Base-by-base conservation (phyloP, 1,140 invertebrate genomes). In the Oreohelix idahoensis region DNA sequence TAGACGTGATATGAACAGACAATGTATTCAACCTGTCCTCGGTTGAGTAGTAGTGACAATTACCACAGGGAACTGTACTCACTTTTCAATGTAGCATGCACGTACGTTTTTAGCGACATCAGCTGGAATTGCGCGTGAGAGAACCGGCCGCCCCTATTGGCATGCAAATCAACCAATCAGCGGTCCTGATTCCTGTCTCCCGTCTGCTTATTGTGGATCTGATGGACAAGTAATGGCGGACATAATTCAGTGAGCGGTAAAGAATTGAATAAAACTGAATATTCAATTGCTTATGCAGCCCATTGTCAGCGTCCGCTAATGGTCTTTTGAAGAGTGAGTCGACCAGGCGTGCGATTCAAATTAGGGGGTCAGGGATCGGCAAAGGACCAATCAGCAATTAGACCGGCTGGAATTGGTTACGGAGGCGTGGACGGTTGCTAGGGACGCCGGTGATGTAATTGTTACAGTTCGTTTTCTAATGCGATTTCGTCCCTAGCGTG, bases 381-480 rank as follows among this genome's bases (percentile, higher is more conserved):
- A 69, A 79, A 79, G 77, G 77, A 79, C 77, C 77, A 79, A 79
- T 79, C 77, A 79, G 45, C 77, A 79, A 79, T 79, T 79, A 79
- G 77, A 39, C 11, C 49, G 45, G 77, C 39, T 66, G 77, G 58
- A 79, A 79, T 79, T 58, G 58, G 77, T 58, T 79, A 79, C 77
- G 58, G 77, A 69, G 77, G 77, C 58, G 77, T 51, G 63, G 74
- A 38, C 58, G 17, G 53, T 79, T 79, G 77, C 77, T 69, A 79
- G 32, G 77, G 77, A 66, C 51, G 77, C 58, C 32, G 5, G 77
- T 79, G 58, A 79, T 79, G 77, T 45, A 79, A 79, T 79, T 79
- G 53, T 66, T 79, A 66, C 77, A 39, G 51, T 79, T 79, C 49
- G 49, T 53, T 66, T 45, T 66, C 51, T 79, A 79, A 79, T 66